phyloP scores from a whole-genome alignment of 2,888 invertebrate genomes.

The Candidula unifasciata region DNA sequence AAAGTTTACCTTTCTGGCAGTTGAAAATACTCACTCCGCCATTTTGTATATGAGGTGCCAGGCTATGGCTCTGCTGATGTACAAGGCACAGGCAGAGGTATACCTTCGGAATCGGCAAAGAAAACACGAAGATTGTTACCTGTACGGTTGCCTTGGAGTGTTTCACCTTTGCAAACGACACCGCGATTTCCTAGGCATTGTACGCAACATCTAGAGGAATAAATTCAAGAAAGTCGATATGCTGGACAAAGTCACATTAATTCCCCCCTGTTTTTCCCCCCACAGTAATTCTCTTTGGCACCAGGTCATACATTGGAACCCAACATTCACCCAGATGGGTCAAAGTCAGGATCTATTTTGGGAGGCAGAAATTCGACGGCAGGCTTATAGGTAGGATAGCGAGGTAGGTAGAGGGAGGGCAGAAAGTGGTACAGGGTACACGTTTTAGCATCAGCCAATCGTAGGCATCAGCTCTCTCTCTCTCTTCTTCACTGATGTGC shows the following conservation, averaged over 20 bases:
- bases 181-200: background rate
- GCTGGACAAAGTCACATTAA: background rate
- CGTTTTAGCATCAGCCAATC: conserved; percentile 36
- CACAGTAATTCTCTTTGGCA: conserved; percentile 46
- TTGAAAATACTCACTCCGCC: conserved; percentile 42
- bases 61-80: conserved; percentile 44
- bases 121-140: conserved; percentile 39
- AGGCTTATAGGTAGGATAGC: conserved; percentile 19
- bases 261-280: background rate
- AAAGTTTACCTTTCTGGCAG: background rate
- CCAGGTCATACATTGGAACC: conserved; percentile 49
- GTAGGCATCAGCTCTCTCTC: conserved; percentile 7
- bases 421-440: conserved; percentile 10
- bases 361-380: conserved; percentile 54
- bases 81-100: conserved; percentile 1
- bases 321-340: conserved; percentile 50
- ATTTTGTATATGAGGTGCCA: conserved; percentile 43
- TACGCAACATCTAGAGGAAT: background rate
- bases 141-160: conserved; percentile 30
- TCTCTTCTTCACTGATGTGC: conserved; percentile 41
- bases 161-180: conserved; percentile 42
- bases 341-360: conserved; percentile 52
- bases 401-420: background rate
- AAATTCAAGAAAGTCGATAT: background rate
- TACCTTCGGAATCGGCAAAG: background rate